Base-by-base conservation (phyloP, 2,113 vertebrate genomes). In the Ptyas mucosa region DNA sequence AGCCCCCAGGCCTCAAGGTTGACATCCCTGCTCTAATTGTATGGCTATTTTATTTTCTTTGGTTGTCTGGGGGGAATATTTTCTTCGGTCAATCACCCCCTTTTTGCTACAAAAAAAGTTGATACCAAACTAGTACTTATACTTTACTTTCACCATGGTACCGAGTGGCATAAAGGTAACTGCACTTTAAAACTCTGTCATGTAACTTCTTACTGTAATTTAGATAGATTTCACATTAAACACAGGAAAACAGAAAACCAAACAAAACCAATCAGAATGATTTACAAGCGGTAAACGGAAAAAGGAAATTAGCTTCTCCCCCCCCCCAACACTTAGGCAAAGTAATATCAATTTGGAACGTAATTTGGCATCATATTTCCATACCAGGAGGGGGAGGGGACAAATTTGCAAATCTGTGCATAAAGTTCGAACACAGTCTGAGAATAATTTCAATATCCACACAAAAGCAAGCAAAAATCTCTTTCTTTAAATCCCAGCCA, bases 131-230 rank as follows among this genome's bases (percentile, higher is more conserved):
- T 43, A 24, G 49, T 29, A 87, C 10, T 61, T 55, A 29, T 57
- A 94, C 93, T 96, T 96, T 95, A 91, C 89, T 93, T 90, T 87
- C 75, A 87, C 92, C 94, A 89, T 95, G 69, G 91, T 93, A 86
- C 94, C 92, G 58, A 81, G 81, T 49, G 53, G 61, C 2, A 93
- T 43, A 20, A 26, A 92, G 89, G 54, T 94, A 97, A 94, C 81
- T 52, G 92, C 96, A 95, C 95, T 93, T 95, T 89, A 96, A 81
- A 96, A 95, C 94, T 93, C 91, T 93, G 91, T 94, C 92, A 92
- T 94, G 54, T 87, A 95, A 95, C 89, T 95, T 95, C 88, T 94
- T 94, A 58, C 96, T 94, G 94, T 96, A 95, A 95, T 96, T 96
- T 95, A 93, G 89, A 95, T 94, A 94, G 87, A 96, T 96, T 96